These are phyloP conservation scores for Carcharodon carcharias DNA, from an alignment of 2,797 vertebrate genomes.

Conservation along the genomic window DNA sequence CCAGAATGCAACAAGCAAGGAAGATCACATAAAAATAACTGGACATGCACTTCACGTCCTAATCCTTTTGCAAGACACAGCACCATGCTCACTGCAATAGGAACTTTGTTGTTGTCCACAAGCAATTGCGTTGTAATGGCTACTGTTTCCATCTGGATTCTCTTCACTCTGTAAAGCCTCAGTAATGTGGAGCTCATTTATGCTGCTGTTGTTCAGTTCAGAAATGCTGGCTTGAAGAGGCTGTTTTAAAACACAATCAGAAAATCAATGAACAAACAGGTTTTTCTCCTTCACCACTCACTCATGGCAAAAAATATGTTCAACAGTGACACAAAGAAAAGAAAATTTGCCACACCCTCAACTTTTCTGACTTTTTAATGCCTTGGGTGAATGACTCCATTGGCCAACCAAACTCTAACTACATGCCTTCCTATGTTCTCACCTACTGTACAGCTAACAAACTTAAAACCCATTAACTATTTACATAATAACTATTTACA, in stretches of 20 bases:
- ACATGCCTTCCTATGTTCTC: no score
- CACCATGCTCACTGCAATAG: conserved; percentile 44
- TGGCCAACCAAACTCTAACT: no score
- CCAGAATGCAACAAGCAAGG: not conserved
- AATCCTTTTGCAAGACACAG: conserved; percentile 59
- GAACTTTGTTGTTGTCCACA: conserved; percentile 51
- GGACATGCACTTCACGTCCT: conserved; percentile 57
- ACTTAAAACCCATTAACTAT: no score
- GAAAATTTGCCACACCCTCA: not conserved
- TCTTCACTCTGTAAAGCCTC: conserved; percentile 39
- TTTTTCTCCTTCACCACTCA: not conserved
- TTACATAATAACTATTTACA: no score
- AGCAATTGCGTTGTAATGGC: conserved; percentile 47
- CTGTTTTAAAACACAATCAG: not conserved
- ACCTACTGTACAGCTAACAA: no score
- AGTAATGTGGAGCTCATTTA: not conserved
- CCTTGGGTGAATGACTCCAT: no score
- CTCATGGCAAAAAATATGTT: not conserved
- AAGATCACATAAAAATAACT: not conserved
- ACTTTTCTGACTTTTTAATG: not conserved
- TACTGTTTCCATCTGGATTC: conserved; percentile 40
- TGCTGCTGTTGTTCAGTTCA: no score
- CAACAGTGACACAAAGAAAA: not conserved
- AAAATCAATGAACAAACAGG: not conserved
- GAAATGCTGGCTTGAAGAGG: not conserved